Evolutionary conservation across 2,113 vertebrate genomes (phyloP).

Genomic region (Orycteropus afer): DNA sequence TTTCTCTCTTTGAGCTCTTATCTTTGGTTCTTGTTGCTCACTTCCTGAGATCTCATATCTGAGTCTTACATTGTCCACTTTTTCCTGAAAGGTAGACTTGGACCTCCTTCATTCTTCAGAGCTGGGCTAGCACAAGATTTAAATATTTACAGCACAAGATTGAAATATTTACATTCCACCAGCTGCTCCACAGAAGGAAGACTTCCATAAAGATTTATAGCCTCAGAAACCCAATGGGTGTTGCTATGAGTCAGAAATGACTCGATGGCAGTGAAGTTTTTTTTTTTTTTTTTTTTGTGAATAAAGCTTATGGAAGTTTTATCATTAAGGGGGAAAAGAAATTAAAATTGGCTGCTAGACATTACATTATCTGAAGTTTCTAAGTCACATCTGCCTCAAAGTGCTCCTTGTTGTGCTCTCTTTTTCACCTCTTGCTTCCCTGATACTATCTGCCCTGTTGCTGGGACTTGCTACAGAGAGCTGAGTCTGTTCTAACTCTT

Average conservation of each 20-base stretch:
- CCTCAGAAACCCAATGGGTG: no score
- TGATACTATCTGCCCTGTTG: neutral
- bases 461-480: neutral
- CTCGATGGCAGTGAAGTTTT: no score
- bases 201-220: no score
- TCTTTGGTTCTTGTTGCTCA: neutral
- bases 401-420: neutral
- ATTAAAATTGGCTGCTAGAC: neutral
- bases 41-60: neutral
- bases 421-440: neutral
- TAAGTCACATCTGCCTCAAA: neutral
- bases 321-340: neutral
- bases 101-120: neutral
- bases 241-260: no score
- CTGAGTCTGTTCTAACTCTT: neutral
- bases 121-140: neutral
- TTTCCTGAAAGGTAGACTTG: neutral
- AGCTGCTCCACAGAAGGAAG: no score
- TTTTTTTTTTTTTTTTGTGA: neutral
- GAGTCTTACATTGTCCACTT: neutral
- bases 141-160: no score
- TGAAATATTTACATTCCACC: no score
- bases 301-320: neutral
- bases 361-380: neutral
- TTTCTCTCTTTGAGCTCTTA: slow-evolving; percentile 31